Percentiles rank a stretch among this genome's conserved stretches.
Conservation (phyloP, 2,113 vertebrate species). For the Festucalex cinctus region DNA sequence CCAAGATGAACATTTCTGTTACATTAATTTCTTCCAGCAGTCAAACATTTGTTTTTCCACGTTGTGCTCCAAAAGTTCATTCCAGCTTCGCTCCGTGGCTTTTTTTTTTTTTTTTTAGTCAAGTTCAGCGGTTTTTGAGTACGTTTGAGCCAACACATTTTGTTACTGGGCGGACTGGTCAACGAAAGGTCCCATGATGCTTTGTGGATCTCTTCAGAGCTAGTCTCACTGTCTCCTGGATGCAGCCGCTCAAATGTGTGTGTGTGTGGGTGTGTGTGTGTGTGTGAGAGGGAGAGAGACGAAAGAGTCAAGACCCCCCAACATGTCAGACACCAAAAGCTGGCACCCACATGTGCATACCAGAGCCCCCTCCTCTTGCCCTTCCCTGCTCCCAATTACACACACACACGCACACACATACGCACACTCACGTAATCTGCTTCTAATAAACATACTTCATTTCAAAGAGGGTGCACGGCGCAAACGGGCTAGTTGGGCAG, state of each 20-base stretch:
- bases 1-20: conserved; percentile 18
- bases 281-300: conserved; percentile 16
- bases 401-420: conserved; percentile 8
- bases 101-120: conserved; percentile 3
- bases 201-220: conserved; percentile 55
- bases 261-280: conserved; percentile 29
- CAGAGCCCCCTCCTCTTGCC: conserved; percentile 48
- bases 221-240: conserved; percentile 60
- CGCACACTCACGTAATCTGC: conserved; percentile 53
- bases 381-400: conserved; percentile 53
- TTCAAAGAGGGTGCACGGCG: conserved; percentile 60
- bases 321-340: conserved; percentile 62
- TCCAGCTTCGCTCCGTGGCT: conserved; percentile 18
- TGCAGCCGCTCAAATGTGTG: conserved; percentile 37
- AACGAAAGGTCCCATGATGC: conserved; percentile 52
- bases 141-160: conserved; percentile 28
- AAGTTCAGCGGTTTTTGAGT: conserved; percentile 19
- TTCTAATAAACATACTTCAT: conserved; percentile 71
- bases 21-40: conserved; percentile 12
- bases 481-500: conserved; percentile 39
- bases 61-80: conserved; percentile 27
- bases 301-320: conserved; percentile 53
- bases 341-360: conserved; percentile 78
- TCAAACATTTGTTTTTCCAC: conserved; percentile 20
- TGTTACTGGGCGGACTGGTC: conserved; percentile 47